phyloP scores from a whole-genome alignment of 2,888 invertebrate species.

The Conus canariensis region DNA sequence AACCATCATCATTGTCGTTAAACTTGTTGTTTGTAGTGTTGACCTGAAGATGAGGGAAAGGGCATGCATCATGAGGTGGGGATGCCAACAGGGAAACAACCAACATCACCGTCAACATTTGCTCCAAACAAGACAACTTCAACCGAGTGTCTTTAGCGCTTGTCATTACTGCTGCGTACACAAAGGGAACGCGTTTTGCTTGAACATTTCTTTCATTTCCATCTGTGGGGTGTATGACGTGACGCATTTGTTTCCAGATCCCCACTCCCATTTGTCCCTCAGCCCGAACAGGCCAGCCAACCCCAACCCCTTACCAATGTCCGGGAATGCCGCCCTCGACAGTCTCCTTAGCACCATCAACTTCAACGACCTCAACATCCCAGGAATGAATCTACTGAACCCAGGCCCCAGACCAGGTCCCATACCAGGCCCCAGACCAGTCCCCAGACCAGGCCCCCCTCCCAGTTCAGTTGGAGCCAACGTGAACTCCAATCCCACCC shows the following conservation, averaged over 20 bases:
- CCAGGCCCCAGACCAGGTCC: background rate
- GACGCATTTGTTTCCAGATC: background rate
- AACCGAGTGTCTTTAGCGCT: no score
- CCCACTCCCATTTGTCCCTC: background rate
- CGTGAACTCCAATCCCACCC: background rate
- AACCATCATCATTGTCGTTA: no score
- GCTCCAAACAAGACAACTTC: no score
- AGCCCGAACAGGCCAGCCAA: background rate
- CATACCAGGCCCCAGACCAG: background rate
- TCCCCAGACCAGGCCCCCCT: background rate
- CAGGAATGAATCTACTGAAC: background rate
- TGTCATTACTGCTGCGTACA: no score
- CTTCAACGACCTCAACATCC: constrained; percentile 1
- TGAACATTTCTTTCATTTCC: no score
- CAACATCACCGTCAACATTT: no score
- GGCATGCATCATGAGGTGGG: no score
- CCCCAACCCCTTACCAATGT: background rate
- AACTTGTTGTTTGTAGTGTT: no score
- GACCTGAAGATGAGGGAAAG: no score
- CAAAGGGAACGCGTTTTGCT: no score
- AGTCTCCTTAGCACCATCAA: constrained; percentile 13
- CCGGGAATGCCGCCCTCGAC: background rate
- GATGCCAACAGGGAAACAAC: no score
- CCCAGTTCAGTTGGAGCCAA: background rate
- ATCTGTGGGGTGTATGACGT: no score